These are phyloP conservation scores for Euphonia xanthogaster DNA, from an alignment of 2,797 vertebrate species.

Conservation along the genomic window DNA sequence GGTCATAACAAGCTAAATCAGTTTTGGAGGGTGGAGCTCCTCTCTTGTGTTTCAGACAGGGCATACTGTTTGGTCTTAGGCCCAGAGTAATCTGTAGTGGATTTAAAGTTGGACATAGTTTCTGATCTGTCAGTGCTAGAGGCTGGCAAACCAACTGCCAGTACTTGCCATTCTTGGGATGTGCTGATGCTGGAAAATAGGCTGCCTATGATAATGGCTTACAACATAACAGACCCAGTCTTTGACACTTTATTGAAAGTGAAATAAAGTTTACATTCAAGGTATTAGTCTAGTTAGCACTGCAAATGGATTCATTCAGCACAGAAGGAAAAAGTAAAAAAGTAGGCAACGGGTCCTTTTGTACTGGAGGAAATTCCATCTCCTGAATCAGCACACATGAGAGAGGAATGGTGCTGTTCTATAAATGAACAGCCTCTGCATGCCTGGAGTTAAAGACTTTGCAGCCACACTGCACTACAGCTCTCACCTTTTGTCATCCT, in stretches of 20 bases:
- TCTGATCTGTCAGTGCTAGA: background rate
- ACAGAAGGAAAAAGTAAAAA: background rate
- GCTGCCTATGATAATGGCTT: background rate
- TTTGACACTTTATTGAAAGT: background rate
- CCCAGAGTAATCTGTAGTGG: background rate
- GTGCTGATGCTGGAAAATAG: background rate
- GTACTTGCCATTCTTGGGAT: background rate
- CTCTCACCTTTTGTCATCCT: background rate
- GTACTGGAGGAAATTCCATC: background rate
- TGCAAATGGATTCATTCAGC: background rate
- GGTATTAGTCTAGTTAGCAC: background rate
- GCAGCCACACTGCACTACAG: background rate
- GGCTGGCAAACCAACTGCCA: background rate
- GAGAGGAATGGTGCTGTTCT: background rate
- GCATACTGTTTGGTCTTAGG: background rate
- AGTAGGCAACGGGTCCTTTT: background rate
- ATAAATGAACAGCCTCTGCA: background rate
- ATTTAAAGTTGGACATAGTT: background rate
- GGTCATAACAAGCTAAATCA: background rate
- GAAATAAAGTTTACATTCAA: background rate
- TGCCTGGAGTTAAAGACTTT: background rate
- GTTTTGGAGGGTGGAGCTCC: background rate
- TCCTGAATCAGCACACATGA: fast-evolving
- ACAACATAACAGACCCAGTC: background rate
- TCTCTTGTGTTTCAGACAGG: background rate